Percentiles rank a stretch among this genome's conserved stretches.
Conservation (phyloP, 2,888 invertebrate species). For the Adelphocoris suturalis region DNA sequence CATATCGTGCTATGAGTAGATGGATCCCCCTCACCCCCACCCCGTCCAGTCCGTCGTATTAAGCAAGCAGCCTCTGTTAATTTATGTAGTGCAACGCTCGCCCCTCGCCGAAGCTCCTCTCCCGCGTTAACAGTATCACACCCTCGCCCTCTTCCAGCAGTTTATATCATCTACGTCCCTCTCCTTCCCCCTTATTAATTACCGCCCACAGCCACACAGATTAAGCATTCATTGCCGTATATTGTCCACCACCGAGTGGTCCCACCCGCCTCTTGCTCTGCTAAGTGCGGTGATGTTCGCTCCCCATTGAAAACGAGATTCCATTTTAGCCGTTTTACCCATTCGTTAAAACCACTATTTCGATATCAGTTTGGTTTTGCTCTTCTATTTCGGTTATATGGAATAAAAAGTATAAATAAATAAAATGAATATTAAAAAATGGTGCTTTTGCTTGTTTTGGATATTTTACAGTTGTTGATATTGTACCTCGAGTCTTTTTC, state of each 20-base stretch:
- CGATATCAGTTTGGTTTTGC: too few species aligned
- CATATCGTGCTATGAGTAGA: slow-evolving; percentile 18
- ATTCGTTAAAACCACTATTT: too few species aligned
- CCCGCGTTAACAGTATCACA: slow-evolving; percentile 50
- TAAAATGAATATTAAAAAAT: too few species aligned
- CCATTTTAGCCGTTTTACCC: too few species aligned
- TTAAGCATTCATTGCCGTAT: slow-evolving; percentile 42
- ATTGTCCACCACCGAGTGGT: slow-evolving; percentile 25
- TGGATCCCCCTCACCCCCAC: not conserved
- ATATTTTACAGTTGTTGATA: too few species aligned
- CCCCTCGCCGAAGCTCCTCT: not conserved
- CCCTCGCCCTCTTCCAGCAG: slow-evolving; percentile 32
- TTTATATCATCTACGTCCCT: slow-evolving; percentile 10
- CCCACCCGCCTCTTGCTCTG: not conserved
- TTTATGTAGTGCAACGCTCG: slow-evolving; percentile 34
- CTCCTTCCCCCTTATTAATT: slow-evolving; percentile 44
- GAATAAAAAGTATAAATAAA: too few species aligned
- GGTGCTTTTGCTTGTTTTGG: too few species aligned
- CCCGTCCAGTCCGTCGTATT: not conserved
- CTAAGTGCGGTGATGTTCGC: too few species aligned
- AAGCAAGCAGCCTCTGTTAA: slow-evolving; percentile 47
- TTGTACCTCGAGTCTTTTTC: too few species aligned
- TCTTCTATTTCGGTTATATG: too few species aligned
- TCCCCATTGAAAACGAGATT: too few species aligned
- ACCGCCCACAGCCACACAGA: not conserved